A percentile compares a stretch with the other conserved stretches of the same genome.
Conservation (phyloP, 2,888 invertebrate species). For the Julus scanicus region DNA sequence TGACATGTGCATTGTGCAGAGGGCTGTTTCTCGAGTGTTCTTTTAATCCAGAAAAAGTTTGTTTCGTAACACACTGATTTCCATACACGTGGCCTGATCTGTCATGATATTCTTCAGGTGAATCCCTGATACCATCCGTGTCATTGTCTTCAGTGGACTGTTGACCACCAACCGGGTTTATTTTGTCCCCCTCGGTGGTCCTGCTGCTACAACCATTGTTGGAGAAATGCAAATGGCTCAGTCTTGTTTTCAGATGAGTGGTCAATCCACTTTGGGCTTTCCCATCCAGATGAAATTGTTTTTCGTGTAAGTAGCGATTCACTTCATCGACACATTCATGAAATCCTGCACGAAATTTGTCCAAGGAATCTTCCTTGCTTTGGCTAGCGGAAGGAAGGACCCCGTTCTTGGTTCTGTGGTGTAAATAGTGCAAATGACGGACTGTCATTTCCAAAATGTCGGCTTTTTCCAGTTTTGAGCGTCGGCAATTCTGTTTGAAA, state of each 20-base stretch:
- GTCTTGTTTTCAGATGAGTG: conserved; percentile 46
- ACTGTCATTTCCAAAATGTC: conserved; percentile 48
- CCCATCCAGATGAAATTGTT: not conserved
- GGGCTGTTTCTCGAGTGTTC: not conserved
- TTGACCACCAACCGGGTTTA: not conserved
- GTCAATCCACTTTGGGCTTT: not conserved
- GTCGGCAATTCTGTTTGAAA: conserved; percentile 27
- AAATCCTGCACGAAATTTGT: conserved; percentile 53
- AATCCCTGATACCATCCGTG: not conserved
- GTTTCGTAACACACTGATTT: not conserved
- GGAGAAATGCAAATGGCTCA: conserved; percentile 25
- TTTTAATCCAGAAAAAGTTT: conserved; percentile 8
- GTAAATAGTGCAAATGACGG: conserved; percentile 33
- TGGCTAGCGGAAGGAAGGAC: not conserved
- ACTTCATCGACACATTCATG: conserved; percentile 54
- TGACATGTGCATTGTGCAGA: not conserved
- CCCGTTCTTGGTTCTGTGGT: not conserved
- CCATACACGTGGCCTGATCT: conserved; percentile 1
- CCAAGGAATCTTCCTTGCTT: not conserved
- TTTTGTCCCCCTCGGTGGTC: not conserved
- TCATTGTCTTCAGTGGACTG: not conserved
- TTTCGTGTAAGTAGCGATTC: conserved; percentile 48
- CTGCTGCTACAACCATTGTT: not conserved
- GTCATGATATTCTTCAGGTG: not conserved
- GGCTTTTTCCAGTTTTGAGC: conserved; percentile 49